Conservation (phyloP, 2,797 vertebrate genomes). For the Manis pentadactyla region DNA sequence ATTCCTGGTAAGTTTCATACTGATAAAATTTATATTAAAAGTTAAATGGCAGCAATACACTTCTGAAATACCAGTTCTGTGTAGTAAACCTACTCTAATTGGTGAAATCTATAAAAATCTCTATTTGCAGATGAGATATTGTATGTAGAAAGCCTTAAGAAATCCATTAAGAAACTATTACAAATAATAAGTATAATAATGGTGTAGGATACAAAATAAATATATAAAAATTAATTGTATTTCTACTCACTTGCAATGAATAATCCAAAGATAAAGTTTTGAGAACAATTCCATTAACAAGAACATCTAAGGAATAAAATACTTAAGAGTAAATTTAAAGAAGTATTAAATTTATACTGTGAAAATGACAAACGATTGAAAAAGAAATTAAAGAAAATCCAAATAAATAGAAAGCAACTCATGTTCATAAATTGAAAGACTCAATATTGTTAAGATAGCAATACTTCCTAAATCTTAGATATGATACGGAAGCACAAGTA, state of each 20-base stretch:
- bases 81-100: not conserved
- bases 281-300: not conserved
- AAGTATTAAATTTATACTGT: not conserved
- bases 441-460: not conserved
- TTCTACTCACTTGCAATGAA: not conserved
- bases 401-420: not conserved
- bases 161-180: not conserved
- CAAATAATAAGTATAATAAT: not conserved
- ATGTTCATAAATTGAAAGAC: not conserved
- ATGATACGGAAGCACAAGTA: not conserved
- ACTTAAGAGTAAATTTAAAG: conserved; percentile 1
- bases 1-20: not conserved
- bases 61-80: not conserved
- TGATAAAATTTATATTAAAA: not conserved
- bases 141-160: not conserved
- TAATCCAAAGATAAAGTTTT: not conserved
- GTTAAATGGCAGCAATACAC: not conserved
- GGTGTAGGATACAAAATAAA: not conserved
- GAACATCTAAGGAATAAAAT: not conserved
- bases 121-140: not conserved
- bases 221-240: not conserved
- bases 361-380: not conserved
- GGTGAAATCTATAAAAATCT: not conserved
- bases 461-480: not conserved
- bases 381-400: no score